Percentiles rank a stretch among this genome's conserved stretches.
Conservation (phyloP, 2,888 invertebrate genomes). For the Pyrrhosoma nymphula region DNA sequence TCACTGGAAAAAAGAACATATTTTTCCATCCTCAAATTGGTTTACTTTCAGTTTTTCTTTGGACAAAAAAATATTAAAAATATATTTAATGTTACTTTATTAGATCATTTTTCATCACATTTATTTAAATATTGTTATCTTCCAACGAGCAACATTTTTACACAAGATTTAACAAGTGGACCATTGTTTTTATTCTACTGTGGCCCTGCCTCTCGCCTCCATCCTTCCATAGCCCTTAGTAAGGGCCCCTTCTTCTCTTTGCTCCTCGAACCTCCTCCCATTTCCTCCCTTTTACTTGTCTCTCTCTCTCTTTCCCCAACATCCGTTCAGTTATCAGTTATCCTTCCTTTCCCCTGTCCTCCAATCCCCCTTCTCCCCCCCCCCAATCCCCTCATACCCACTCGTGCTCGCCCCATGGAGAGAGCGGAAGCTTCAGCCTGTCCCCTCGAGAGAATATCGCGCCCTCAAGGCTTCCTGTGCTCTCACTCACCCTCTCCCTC, state of each 20-base stretch:
- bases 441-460: conserved; percentile 45
- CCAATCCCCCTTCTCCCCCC: background rate
- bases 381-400: background rate
- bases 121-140: no score
- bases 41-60: no score
- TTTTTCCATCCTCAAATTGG: no score
- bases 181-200: background rate
- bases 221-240: background rate
- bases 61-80: no score
- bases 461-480: conserved; percentile 45
- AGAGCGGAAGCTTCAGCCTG: conserved; percentile 36
- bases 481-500: background rate
- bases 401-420: background rate
- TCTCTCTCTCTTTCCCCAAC: background rate
- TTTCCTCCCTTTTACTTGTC: background rate
- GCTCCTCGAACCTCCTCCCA: background rate
- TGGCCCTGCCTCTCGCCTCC: background rate
- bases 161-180: no score
- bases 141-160: no score
- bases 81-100: no score
- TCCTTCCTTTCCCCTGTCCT: background rate
- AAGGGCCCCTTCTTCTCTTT: background rate
- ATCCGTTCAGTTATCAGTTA: background rate
- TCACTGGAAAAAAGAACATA: no score
- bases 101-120: no score